phyloP scores from a whole-genome alignment of 1,140 invertebrate genomes.

The Neotoxoptera formosana region DNA sequence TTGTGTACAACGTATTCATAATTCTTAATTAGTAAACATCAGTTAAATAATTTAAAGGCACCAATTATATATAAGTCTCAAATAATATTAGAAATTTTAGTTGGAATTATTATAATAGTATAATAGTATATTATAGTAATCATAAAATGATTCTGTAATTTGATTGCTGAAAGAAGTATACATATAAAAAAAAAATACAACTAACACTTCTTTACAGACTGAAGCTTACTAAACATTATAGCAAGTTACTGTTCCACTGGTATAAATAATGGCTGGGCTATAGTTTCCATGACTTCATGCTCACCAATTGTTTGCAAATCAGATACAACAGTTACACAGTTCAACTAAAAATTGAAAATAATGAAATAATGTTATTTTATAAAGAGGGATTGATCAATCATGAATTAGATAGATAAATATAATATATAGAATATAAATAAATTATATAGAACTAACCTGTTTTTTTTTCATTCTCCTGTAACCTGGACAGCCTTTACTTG shows the following conservation, averaged over 20 bases:
- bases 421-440: no score
- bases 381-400: background rate
- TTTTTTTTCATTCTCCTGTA: constrained; percentile 9
- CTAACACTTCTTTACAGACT: background rate
- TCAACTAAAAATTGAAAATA: constrained; percentile 7
- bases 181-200: background rate
- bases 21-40: background rate
- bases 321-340: constrained; percentile 37
- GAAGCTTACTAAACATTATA: background rate
- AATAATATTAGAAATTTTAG: background rate
- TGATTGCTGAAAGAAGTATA: background rate
- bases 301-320: constrained; percentile 51
- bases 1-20: background rate
- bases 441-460: background rate
- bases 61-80: background rate
- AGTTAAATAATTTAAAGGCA: constrained; percentile 10
- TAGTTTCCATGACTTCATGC: constrained; percentile 33
- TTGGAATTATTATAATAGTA: background rate
- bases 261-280: constrained; percentile 17
- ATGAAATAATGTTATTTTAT: background rate
- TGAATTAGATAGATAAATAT: no score
- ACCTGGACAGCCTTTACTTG: constrained; percentile 45
- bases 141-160: background rate
- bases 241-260: background rate
- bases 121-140: background rate